Evolutionary conservation across 2,797 vertebrate species (phyloP), one percentile per base, ranked within the genome.

Genomic region (Acestrorhynchus altus): DNA sequence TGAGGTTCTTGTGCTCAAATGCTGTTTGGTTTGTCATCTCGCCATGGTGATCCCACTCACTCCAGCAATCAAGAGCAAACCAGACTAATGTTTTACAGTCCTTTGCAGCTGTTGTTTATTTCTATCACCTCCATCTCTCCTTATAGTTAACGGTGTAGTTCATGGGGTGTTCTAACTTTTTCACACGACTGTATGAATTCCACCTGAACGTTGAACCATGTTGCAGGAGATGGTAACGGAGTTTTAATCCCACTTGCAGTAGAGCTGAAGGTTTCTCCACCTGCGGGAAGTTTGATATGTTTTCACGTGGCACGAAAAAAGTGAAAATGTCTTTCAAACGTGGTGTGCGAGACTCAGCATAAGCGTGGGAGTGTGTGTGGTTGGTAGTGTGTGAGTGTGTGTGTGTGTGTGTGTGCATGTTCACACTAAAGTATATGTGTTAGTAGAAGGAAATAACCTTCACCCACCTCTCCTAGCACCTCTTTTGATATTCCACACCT

Each of bases 371-470:
- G 44, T 66, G 63, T 42, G 47, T 1, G n/a, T 60, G 57, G 28
- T 60, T 42, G 26, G 57, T 35, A 8, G 28, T 60, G 26, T 60
- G 57, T 60, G 22, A 26, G 39, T 22, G 40, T 1, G 7, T 35
- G 28, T 60, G 22, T 56, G 52, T 51, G 18, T 6, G 18, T 70
- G 47, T 68, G 57, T 70, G 68, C 90, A 89, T 90, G 86, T 90
- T 88, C 89, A 40, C 80, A 61, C 76, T 81, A 16, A 57, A 42
- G 12, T 24, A 8, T 35, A 26, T 28, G 8, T 76, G 54, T 65
- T 35, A 86, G 73, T 84, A 68, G 82, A 26, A 88, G 88, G 80
- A 87, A 87, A 87, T 86, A 84, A 88, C 84, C 83, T 87, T 86
- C 73, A 64, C 72, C 66, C 80, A 78, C 85, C 22, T 46, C 60